These are phyloP conservation scores for Platerodrilus igneus DNA, from an alignment of 2,888 invertebrate species.

Conservation along the genomic window DNA sequence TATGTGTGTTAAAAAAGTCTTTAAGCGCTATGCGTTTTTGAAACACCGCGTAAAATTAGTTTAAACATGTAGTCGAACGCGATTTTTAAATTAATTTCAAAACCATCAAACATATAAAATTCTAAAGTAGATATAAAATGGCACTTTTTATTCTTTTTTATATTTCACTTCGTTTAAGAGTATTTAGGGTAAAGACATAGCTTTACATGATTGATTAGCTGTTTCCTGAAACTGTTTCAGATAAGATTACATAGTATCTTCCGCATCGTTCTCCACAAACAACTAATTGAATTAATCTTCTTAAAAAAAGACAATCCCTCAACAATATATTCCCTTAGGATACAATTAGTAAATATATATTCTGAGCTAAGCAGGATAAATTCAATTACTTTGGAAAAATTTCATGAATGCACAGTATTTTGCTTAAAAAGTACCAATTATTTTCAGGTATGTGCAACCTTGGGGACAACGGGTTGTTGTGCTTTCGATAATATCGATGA, in stretches of 20 bases:
- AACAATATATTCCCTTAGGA: constrained; percentile 37
- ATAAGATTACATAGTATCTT: constrained; percentile 15
- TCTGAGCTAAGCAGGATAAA: constrained; percentile 9
- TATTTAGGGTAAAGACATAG: too few relatives aligned
- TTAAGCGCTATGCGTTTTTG: too few relatives aligned
- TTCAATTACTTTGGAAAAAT: too few relatives aligned
- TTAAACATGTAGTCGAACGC: too few relatives aligned
- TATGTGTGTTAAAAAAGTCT: too few relatives aligned
- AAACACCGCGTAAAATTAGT: too few relatives aligned
- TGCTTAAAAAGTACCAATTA: constrained; percentile 4
- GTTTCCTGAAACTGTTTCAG: constrained; percentile 10
- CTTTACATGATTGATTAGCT: too few relatives aligned
- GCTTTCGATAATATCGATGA: constrained; percentile 88
- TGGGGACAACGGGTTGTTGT: constrained; percentile 96
- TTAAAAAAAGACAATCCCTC: constrained; percentile 35
- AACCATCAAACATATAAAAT: too few relatives aligned
- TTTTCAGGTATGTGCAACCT: constrained; percentile 82
- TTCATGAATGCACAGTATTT: background rate
- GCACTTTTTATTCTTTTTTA: too few relatives aligned
- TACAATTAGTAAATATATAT: constrained; percentile 39
- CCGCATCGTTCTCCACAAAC: constrained; percentile 39
- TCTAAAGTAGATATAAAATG: too few relatives aligned
- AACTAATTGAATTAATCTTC: constrained; percentile 47
- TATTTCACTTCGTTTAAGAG: too few relatives aligned
- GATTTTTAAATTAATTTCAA: too few relatives aligned